Evolutionary conservation across 2,888 invertebrate species (phyloP), one percentile per base, ranked within the genome.

Genomic region (Petrophora chlorosata): DNA sequence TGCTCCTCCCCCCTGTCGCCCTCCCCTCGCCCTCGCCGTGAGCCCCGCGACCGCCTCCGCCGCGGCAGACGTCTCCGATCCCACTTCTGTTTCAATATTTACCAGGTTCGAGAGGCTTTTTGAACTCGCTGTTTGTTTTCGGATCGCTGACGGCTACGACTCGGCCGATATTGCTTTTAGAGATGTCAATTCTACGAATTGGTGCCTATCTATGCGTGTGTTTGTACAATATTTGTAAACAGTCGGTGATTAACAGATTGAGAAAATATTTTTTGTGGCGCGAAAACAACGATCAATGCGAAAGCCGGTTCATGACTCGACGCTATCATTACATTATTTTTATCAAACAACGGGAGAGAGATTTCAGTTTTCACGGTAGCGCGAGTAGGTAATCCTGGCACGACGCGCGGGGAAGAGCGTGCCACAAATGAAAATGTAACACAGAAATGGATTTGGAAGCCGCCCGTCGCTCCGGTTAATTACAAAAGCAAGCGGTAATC

Each of bases 401-500:
- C 72, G 70, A 76, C 68, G 76, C 64, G 76, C 67, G 75, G 75
- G 77, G 73, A 71, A 77, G 76, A 79, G 76, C 76, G 81, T 75
- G 81, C 89, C 89, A 73, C 90, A 89, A 90, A 90, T 90, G 90
- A 90, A 90, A 90, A 89, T 90, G 90, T 90, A 88, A 90, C 89
- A 89, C 84, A 86, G 90, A 90, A 90, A 90, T 89, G 90, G 90
- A 89, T 90, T 90, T 86, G 88, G 89, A 88, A 86, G 88, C 89
- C 88, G 86, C 87, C 87, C 87, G 89, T 87, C 87, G 89, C 89
- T 86, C 85, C 88, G 88, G 90, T 90, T 90, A 90, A 90, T 90
- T 90, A 90, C 90, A 89, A 90, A 89, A 90, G 90, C 90, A 90
- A 90, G 89, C 90, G 89, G 90, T 89, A 89, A 89, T 89, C 90